Evolutionary conservation across 2,113 vertebrate genomes (phyloP).

Genomic region (Reinhardtius hippoglossoides): DNA sequence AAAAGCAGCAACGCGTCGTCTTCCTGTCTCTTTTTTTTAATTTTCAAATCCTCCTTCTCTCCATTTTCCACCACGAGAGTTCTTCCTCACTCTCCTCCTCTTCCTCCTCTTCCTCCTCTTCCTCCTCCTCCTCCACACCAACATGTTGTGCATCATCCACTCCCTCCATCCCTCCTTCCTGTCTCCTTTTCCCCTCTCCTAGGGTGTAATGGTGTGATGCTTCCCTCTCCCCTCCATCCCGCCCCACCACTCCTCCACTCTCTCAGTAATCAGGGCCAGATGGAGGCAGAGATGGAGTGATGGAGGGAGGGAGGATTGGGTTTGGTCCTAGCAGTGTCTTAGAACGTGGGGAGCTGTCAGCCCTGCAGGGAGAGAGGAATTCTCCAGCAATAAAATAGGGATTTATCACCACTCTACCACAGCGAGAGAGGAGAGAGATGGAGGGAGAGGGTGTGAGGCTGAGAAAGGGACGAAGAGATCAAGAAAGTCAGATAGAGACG

Average conservation of each 20-base stretch:
- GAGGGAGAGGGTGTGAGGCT: constrained; percentile 53
- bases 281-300: constrained; percentile 93
- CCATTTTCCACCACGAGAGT: neutral
- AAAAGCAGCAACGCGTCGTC: neutral
- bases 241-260: constrained; percentile 73
- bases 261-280: constrained; percentile 98
- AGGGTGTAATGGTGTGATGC: constrained; percentile 85
- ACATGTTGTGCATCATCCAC: constrained; percentile 58
- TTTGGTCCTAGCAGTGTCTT: constrained; percentile 91
- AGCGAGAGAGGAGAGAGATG: constrained; percentile 80
- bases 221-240: constrained; percentile 72
- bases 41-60: neutral
- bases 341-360: constrained; percentile 98
- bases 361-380: constrained; percentile 97
- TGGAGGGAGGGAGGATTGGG: constrained; percentile 78
- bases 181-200: constrained; percentile 81
- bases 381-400: constrained; percentile 98
- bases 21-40: neutral
- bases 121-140: constrained; percentile 56
- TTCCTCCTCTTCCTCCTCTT: neutral
- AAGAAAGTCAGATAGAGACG: constrained; percentile 58
- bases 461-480: constrained; percentile 57
- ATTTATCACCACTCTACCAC: constrained; percentile 99
- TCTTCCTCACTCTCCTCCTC: constrained; percentile 21
- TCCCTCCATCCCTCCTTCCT: constrained; percentile 83